Evolutionary conservation across 1,140 invertebrate genomes (phyloP).

Genomic region (Lepidurus packardi): DNA sequence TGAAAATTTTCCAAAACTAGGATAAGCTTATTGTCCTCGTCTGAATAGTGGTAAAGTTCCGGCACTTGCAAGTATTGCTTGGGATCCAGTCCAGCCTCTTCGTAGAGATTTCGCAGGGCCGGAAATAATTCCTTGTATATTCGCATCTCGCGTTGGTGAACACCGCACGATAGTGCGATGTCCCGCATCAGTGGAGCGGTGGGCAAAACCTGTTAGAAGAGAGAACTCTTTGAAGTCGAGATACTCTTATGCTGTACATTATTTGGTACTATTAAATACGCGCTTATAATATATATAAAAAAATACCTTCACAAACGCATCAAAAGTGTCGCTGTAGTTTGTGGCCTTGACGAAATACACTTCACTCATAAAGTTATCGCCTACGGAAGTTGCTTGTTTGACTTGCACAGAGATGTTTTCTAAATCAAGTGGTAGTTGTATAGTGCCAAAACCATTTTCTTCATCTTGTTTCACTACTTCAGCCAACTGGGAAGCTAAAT

Average conservation of each 20-base stretch:
- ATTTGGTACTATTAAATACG: not conserved
- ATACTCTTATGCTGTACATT: not conserved
- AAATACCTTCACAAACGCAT: not conserved
- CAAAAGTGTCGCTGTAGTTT: not conserved
- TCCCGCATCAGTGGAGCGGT: constrained; percentile 10
- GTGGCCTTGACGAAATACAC: constrained; percentile 22
- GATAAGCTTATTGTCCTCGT: not conserved
- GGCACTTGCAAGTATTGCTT: not conserved
- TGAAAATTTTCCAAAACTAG: constrained; percentile 32
- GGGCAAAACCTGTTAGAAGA: constrained; percentile 29
- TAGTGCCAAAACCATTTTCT: not conserved
- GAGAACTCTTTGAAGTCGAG: not conserved
- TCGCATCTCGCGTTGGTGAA: constrained; percentile 31
- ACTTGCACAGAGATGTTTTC: not conserved
- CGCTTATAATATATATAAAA: not conserved
- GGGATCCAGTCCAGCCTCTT: not conserved
- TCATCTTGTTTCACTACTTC: not conserved
- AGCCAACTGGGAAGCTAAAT: not conserved
- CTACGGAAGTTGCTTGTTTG: not conserved
- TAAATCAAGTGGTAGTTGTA: not conserved
- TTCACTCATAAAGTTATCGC: constrained; percentile 35
- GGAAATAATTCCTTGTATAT: constrained; percentile 27
- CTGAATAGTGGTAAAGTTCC: not conserved
- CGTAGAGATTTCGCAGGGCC: constrained; percentile 19
- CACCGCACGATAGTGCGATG: not conserved